A percentile compares a stretch with the other conserved stretches of the same genome.
phyloP scores from a whole-genome alignment of 2,888 invertebrate genomes.

The Sipha maydis region DNA sequence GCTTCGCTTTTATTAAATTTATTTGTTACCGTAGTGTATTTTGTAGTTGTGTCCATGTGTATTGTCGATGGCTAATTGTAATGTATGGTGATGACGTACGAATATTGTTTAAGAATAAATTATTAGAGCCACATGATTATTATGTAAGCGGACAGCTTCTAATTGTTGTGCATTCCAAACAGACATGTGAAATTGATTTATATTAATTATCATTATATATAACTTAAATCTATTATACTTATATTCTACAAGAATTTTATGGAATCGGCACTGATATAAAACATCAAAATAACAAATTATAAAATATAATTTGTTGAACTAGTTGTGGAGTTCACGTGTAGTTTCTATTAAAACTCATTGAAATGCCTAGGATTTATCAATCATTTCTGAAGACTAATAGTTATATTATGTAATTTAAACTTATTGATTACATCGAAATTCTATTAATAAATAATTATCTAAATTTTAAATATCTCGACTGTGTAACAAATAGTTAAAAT shows the following conservation, averaged over 20 bases:
- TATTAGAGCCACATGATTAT: slow-evolving; percentile 18
- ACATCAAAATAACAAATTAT: no score
- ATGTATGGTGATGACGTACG: not conserved
- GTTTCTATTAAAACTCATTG: no score
- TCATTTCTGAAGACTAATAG: not conserved
- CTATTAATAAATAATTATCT: not conserved
- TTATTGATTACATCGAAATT: not conserved
- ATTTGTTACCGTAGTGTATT: not conserved
- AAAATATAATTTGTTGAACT: not conserved
- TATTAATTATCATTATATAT: not conserved
- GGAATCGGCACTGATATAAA: not conserved
- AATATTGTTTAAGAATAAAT: slow-evolving; percentile 22
- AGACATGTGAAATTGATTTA: slow-evolving; percentile 14
- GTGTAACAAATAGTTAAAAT: not conserved
- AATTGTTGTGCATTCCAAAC: slow-evolving; percentile 21
- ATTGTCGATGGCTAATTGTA: not conserved
- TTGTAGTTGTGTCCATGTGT: slow-evolving; percentile 4
- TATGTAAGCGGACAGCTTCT: not conserved
- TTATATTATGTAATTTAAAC: no score
- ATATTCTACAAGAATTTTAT: not conserved
- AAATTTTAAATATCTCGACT: not conserved
- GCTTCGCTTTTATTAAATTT: not conserved
- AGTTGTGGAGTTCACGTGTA: no score
- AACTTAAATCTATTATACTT: not conserved
- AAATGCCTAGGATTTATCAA: not conserved